Base-by-base conservation (phyloP, 2,113 vertebrate species). In the Rhipidura dahli region DNA sequence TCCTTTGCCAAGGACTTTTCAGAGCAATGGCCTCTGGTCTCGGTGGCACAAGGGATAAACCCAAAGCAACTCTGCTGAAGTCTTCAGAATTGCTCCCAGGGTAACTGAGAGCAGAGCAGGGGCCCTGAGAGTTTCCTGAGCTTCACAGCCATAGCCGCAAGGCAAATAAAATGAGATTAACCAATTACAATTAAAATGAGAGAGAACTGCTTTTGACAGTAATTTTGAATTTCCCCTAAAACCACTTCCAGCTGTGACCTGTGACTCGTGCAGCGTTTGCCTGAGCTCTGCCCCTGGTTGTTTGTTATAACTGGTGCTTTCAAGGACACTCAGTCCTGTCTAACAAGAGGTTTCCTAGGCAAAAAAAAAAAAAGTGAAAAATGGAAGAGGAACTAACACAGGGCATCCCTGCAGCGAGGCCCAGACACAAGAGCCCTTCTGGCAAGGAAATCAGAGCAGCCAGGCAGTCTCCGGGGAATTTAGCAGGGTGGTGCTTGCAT, bases 191-290 rank as follows among this genome's bases (percentile, higher is more conserved):
- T 91, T 94, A 97, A 95, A 95, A 96, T 70, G 61, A 92, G 35
- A 35, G 93, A 89, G 87, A 97, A 97, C 95, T 95, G 87, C 96
- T 96, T 96, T 95, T 96, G 94, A 96, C 96, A 93, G 95, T 96
- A 95, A 93, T 97, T 94, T 96, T 78, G 92, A 95, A 94, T 96
- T 97, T 97, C 96, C 96, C 85, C 40, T 91, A 93, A 93, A 97
- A 97, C 86, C 57, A 83, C 93, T 97, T 97, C 97, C 97, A 98
- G 97, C 97, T 98, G 97, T 95, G 96, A 95, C 96, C 96, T 90
- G 94, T 72, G 94, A 89, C 96, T 94, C 3, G 33, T 1, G 2
- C 77, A 61, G 90, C 13, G 0, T 30, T 80, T 9, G 77, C 87
- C 72, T 57, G 92, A 83, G 37, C 16, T 56, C 76, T 94, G 88